Evolutionary conservation across 2,113 vertebrate genomes (phyloP).

Genomic region (Toxostoma redivivum): DNA sequence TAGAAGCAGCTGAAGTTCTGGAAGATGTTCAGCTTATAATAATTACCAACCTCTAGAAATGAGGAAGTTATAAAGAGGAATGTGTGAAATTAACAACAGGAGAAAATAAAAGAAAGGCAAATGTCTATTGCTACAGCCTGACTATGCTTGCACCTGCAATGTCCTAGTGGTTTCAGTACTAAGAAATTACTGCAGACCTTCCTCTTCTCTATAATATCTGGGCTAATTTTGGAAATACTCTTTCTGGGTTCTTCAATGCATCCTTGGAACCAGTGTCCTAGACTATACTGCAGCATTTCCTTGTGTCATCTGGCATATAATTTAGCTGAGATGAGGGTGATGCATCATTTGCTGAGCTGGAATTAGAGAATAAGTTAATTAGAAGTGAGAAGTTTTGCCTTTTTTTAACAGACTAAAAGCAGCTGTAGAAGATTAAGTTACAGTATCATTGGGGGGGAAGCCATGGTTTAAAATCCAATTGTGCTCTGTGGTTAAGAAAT

Average conservation of each 20-base stretch:
- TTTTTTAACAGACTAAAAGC: not conserved
- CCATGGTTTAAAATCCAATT: not conserved
- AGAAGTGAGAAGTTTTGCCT: not conserved
- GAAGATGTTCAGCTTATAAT: not conserved
- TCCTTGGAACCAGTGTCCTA: not conserved
- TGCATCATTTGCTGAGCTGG: not conserved
- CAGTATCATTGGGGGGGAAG: not conserved
- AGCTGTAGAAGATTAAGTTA: not conserved
- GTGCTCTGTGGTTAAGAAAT: not conserved
- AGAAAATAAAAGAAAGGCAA: not conserved
- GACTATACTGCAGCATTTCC: not conserved
- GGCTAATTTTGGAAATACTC: not conserved
- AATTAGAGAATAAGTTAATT: not conserved
- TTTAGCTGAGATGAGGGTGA: not conserved
- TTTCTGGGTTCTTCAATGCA: not conserved
- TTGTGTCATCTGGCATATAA: not conserved
- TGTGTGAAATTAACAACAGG: not conserved
- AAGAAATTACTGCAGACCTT: not conserved
- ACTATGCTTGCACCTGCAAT: not conserved
- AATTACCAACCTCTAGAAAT: not conserved
- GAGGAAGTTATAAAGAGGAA: not conserved
- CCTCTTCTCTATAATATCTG: not conserved
- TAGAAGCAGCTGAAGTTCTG: not conserved
- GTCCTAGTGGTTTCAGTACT: not conserved
- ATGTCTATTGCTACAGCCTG: not conserved